These are phyloP conservation scores for Trissolcus japonicus DNA, from an alignment of 2,888 invertebrate genomes.

Conservation along the genomic window DNA sequence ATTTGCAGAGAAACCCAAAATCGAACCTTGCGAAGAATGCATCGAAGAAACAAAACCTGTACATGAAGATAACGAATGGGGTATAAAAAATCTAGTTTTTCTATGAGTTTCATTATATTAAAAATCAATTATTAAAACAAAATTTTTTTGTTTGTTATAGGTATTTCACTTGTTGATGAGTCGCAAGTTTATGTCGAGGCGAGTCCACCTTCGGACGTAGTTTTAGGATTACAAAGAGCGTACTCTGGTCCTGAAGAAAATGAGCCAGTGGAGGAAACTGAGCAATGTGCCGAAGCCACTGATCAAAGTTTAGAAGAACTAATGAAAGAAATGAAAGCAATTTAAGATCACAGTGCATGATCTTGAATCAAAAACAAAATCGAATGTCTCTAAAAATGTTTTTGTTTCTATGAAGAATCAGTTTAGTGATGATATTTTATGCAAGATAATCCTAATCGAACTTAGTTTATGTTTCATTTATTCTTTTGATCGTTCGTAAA, in stretches of 20 bases:
- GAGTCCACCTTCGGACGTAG: conserved; percentile 63
- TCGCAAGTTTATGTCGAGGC: conserved; percentile 78
- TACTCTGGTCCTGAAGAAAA: conserved; percentile 82
- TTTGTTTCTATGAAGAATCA: too few species aligned
- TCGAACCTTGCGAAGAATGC: conserved; percentile 79
- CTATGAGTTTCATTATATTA: not conserved
- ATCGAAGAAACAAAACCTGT: conserved; percentile 80
- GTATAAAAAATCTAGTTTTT: conserved; percentile 71
- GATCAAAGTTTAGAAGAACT: conserved; percentile 89
- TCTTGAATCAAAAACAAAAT: too few species aligned
- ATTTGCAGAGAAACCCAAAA: conserved; percentile 79
- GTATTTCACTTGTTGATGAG: conserved; percentile 85
- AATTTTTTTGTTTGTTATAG: conserved; percentile 69
- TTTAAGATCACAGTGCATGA: conserved; percentile 77
- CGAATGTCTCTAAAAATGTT: too few species aligned
- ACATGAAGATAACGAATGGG: conserved; percentile 96
- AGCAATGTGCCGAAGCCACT: conserved; percentile 76
- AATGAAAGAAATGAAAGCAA: conserved; percentile 93
- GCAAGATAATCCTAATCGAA: too few species aligned
- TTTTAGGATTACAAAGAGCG: conserved; percentile 80
- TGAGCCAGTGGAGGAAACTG: conserved; percentile 71
- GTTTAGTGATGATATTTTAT: too few species aligned
- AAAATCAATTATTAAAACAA: conserved; percentile 2
- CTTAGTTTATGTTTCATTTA: too few species aligned
- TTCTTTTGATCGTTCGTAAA: too few species aligned